Evolutionary conservation across 2,888 invertebrate genomes (phyloP), one percentile per base, ranked within the genome.

Genomic region (Epinotia brunnichana): DNA sequence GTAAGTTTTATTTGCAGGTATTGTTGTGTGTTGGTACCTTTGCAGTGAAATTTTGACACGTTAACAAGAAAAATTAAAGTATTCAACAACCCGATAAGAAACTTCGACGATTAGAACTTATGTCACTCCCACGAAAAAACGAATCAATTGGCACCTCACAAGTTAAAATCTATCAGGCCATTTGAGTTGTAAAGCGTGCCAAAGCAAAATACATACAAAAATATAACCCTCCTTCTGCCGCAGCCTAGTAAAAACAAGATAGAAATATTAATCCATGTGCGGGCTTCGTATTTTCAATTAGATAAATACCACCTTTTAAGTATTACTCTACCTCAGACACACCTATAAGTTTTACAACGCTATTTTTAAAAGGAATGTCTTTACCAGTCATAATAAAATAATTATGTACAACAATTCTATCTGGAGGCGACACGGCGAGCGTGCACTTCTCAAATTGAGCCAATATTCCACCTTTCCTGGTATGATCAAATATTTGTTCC

Each of bases 381-480:
- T 63, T 73, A 53, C 53, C 57, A 63, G 63, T 69, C 68, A 73
- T 73, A 73, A 73, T 73, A 73, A 69, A 54, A 73, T 73, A 73
- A 73, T 73, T 69, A 63, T 73, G 53, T 73, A 73, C 73, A 73
- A 69, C 73, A 69, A 51, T 69, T 72, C 57, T 73, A 68, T 69
- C 73, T 61, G n/a, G 54, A 62, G 73, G 62, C 68, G 68, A 44
- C 59, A 21, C 35, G 35, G 60, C 35, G 63, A 24, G 59, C 73
- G 73, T 73, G 73, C 51, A 53, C 19, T 29, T 17, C 17, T 10
- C 69, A 73, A 73, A 73, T 73, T 73, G 68, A 19, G 69, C 57
- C 69, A 73, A 73, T 72, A 62, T 21, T 24, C 57, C 62, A 68
- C 73, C 69, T 69, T 61, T 29, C 69, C 35, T 41, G 29, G 44